Base-by-base conservation (phyloP, 2,113 vertebrate species). In the Vulpes ferrilata region DNA sequence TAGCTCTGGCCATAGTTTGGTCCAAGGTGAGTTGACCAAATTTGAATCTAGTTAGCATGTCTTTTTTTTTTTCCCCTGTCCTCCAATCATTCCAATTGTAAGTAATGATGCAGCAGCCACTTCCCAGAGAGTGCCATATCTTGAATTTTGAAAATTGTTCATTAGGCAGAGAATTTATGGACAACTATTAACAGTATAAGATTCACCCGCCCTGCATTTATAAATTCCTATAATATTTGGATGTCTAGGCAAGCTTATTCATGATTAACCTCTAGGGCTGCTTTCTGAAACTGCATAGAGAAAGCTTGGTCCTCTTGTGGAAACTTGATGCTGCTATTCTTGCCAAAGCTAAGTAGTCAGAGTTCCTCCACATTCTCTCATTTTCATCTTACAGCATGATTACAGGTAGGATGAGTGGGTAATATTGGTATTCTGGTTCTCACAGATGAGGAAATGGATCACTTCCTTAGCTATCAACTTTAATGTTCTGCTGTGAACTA, bases 121-220 rank as follows among this genome's bases (percentile, higher is more conserved):
- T 64, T 89, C 53, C 48, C 64, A 89, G 65, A 85, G 59, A 55
- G 5, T 82, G 25, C 25, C 15, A n/a, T 59, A 71, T 53, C 43
- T 82, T 92, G 60, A 7, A 1, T 87, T 89, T 97, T 67, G 30
- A 53, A 85, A 86, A 59, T 23, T 78, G 25, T 90, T 95, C 67
- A 83, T 87, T 83, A 64, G 43, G 53, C 23, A 88, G 23, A 76
- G 43, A 82, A 19, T 81, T 86, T 92, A 67, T 89, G 5, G 64
- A 7, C 53, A 93, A 57, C 15, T 43, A 59, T 76, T 25, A 65
- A 43, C 5, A 22, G 59, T 48, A 9, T 94, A 73, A 79, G 19
- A 78, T 60, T 82, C 83, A 1, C 16, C 35, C 83, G 1, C 16
- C 35, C 35, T 48, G 48, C 22, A 0, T 87, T 81, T 87, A 59